Conservation (phyloP, 2,888 invertebrate genomes). For the Electrophaes corylata region DNA sequence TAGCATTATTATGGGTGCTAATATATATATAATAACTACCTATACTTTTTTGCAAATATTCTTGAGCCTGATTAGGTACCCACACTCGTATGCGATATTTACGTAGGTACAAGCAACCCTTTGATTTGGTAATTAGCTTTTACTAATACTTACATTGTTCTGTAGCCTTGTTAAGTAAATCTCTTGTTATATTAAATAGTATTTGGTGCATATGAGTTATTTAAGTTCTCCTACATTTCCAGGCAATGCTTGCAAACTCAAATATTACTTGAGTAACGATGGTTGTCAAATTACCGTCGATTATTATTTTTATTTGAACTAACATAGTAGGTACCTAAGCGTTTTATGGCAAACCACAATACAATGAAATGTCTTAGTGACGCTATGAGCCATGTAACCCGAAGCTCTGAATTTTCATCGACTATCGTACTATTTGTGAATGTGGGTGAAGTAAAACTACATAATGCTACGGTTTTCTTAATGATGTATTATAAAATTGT, state of each 20-base stretch:
- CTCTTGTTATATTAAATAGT: constrained; percentile 42
- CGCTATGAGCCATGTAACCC: background rate
- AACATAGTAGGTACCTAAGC: background rate
- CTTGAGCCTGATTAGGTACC: constrained; percentile 1
- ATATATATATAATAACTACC: constrained; percentile 50
- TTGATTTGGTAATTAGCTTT: constrained; percentile 41
- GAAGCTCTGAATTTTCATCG: background rate
- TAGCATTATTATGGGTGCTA: constrained; percentile 73
- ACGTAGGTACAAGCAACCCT: background rate
- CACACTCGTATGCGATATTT: constrained; percentile 41
- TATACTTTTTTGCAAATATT: constrained; percentile 37
- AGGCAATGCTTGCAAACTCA: background rate
- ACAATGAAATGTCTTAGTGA: constrained; percentile 15
- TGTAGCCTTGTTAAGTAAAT: constrained; percentile 36
- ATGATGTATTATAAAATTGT: background rate
- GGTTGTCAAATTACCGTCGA: background rate
- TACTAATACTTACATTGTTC: constrained; percentile 49
- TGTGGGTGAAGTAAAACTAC: background rate
- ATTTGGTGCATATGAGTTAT: constrained; percentile 71
- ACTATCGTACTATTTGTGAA: background rate
- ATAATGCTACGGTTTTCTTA: constrained; percentile 28
- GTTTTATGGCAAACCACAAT: background rate
- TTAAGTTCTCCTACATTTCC: constrained; percentile 4
- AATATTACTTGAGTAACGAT: background rate
- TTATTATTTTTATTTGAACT: background rate